phyloP scores from a whole-genome alignment of 2,113 vertebrate species.

The Gyps fulvus region DNA sequence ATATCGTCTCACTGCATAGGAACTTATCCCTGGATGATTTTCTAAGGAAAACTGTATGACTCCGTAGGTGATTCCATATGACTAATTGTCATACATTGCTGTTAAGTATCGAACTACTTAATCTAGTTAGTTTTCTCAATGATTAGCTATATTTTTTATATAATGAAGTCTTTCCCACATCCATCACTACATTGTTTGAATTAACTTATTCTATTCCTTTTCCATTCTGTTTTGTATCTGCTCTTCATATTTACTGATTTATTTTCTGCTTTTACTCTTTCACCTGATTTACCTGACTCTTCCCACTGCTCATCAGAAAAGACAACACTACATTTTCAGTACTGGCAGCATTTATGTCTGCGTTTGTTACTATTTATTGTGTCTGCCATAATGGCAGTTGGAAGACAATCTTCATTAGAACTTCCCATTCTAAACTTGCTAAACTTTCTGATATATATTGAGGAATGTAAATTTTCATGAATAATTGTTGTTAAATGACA shows the following conservation, averaged over 20 bases:
- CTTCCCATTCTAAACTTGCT: not conserved
- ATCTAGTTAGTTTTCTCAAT: not conserved
- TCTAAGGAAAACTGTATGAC: not conserved
- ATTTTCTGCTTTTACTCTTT: not conserved
- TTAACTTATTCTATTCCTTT: not conserved
- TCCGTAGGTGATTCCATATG: not conserved
- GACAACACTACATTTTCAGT: not conserved
- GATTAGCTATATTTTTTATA: not conserved
- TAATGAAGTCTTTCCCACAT: not conserved
- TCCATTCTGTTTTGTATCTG: not conserved
- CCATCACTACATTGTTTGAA: not conserved
- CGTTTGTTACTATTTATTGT: not conserved
- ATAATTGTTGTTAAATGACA: not conserved
- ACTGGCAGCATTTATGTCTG: not conserved
- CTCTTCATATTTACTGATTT: not conserved
- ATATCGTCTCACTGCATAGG: not conserved
- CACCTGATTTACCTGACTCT: not conserved
- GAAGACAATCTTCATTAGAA: not conserved
- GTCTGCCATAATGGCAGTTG: not conserved
- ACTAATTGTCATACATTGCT: not conserved
- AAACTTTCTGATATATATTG: not conserved
- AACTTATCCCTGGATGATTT: not conserved
- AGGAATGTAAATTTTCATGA: not conserved
- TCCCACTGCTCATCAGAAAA: not conserved
- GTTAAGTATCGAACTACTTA: not conserved